phyloP scores from a whole-genome alignment of 2,113 vertebrate species.

The Oryzias curvinotus region DNA sequence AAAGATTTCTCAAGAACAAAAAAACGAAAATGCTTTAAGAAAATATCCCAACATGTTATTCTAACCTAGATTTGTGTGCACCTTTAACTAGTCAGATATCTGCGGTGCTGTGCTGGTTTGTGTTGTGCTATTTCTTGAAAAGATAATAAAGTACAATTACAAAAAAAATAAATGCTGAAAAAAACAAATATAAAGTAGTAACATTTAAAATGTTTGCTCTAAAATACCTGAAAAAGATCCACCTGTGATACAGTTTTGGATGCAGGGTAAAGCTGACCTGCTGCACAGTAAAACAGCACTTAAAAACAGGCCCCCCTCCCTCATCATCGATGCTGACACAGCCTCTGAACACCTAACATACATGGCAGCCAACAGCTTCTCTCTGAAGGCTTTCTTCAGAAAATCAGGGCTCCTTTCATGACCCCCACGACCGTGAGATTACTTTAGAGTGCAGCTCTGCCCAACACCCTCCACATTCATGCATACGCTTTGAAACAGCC shows the following conservation, averaged over 20 bases:
- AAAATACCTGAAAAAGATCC: background rate
- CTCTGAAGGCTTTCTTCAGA: conserved; percentile 2
- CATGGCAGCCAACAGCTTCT: background rate
- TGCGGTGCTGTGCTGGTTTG: no score
- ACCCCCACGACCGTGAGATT: conserved; percentile 10
- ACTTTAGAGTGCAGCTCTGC: background rate
- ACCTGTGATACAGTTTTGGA: background rate
- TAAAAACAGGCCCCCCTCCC: background rate
- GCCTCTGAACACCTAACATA: conserved; percentile 10
- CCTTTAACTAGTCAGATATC: no score
- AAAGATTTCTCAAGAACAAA: no score
- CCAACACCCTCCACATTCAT: conserved; percentile 44
- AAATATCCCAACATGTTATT: no score
- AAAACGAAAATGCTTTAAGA: no score
- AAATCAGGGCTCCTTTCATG: conserved; percentile 16
- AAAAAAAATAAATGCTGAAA: background rate
- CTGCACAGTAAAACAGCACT: background rate
- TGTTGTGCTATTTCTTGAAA: no score
- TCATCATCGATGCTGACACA: background rate
- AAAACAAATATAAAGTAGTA: background rate
- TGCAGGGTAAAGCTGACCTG: background rate
- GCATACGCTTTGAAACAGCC: conserved; percentile 38
- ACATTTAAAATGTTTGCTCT: no score
- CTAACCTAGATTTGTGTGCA: no score
- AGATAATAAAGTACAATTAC: no score